A percentile compares a stretch with the other conserved stretches of the same genome.
Conservation (phyloP, 1,140 invertebrate species). For the Tachypleus tridentatus region DNA sequence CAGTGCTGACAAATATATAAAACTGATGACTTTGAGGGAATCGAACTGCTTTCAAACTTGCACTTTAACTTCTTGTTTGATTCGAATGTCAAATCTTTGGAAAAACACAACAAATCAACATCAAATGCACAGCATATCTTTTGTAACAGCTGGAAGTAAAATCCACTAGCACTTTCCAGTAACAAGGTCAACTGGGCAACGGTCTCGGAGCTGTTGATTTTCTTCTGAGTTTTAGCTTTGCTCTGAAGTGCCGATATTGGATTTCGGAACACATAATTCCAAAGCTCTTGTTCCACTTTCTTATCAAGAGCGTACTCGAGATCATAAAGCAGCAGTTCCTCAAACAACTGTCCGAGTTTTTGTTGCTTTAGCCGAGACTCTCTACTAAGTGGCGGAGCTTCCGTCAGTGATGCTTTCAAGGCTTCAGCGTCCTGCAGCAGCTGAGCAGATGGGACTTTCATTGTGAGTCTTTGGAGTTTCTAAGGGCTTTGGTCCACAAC, state of each 20-base stretch:
- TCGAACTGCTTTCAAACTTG: too few relatives aligned
- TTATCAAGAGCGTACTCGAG: slow-evolving; percentile 76
- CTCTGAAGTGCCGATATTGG: slow-evolving; percentile 65
- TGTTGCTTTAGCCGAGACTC: slow-evolving; percentile 40
- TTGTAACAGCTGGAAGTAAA: slow-evolving; percentile 62
- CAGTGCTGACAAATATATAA: slow-evolving; percentile 74
- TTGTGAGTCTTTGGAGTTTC: too few relatives aligned
- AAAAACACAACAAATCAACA: slow-evolving; percentile 57
- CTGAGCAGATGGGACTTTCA: too few relatives aligned
- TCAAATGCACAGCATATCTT: slow-evolving; percentile 68
- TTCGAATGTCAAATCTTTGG: slow-evolving; percentile 15
- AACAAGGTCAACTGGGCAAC: slow-evolving; percentile 62
- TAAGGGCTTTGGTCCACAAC: too few relatives aligned
- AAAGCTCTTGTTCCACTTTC: slow-evolving; percentile 77
- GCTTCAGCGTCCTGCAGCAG: too few relatives aligned
- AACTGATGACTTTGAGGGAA: slow-evolving; percentile 19
- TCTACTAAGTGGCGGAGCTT: neutral
- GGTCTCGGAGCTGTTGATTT: slow-evolving; percentile 43
- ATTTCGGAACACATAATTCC: slow-evolving; percentile 80
- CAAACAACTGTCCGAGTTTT: slow-evolving; percentile 46
- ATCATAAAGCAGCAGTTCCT: slow-evolving; percentile 63
- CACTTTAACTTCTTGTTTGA: too few relatives aligned
- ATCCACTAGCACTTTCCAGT: slow-evolving; percentile 68
- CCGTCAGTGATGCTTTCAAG: too few relatives aligned
- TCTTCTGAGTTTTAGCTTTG: slow-evolving; percentile 59